Conservation (phyloP, 2,888 invertebrate genomes). For the Hydrotaea diabolus region DNA sequence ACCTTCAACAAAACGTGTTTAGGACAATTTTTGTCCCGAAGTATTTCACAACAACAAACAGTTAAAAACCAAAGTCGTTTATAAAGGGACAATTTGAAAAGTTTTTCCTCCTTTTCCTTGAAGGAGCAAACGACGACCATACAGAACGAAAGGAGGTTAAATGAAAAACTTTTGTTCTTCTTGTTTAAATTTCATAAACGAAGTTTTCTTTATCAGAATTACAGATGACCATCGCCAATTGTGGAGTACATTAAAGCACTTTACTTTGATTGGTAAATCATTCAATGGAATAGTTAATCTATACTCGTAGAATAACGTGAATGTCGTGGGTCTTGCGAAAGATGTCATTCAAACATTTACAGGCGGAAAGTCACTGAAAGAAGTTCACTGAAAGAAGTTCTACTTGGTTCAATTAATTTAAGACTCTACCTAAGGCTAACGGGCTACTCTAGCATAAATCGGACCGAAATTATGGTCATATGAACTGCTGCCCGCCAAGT, state of each 20-base stretch:
- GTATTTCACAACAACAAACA: conserved; percentile 34
- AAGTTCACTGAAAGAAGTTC: too few species aligned
- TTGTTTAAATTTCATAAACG: conserved; percentile 30
- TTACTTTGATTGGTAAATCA: too few species aligned
- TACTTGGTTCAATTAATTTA: too few species aligned
- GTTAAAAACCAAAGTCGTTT: conserved; percentile 42
- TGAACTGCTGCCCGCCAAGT: too few species aligned
- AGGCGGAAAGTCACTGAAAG: too few species aligned
- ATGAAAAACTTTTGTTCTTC: conserved; percentile 15
- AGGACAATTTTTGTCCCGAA: conserved; percentile 50
- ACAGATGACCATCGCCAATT: conserved; percentile 6
- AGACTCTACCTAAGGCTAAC: too few species aligned
- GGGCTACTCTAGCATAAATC: too few species aligned
- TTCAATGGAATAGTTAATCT: too few species aligned
- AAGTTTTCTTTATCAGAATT: not conserved
- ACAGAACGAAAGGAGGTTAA: not conserved
- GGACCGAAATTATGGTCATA: too few species aligned
- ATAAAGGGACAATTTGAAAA: conserved; percentile 43
- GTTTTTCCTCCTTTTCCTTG: conserved; percentile 22
- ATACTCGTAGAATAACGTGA: too few species aligned
- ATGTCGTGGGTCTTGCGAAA: too few species aligned
- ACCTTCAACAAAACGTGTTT: conserved; percentile 58
- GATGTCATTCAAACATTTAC: too few species aligned
- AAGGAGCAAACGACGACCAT: not conserved
- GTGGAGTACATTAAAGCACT: not conserved